Conservation (phyloP, 1,140 invertebrate genomes). For the Drosophila sulfurigaster region DNA sequence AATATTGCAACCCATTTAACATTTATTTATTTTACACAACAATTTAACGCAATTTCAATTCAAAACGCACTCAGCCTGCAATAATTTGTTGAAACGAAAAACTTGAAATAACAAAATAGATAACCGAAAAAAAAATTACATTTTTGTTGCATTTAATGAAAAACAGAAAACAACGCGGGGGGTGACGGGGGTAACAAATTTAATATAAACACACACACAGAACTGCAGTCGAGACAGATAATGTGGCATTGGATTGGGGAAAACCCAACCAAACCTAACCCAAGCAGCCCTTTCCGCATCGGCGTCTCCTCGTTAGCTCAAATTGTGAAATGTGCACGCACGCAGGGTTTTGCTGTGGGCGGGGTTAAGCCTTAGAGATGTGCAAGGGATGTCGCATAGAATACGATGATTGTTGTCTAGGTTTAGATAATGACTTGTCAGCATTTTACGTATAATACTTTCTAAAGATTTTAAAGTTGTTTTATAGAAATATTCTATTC, state of each 20-base stretch:
- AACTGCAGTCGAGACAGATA: constrained; percentile 48
- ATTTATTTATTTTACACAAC: constrained; percentile 26
- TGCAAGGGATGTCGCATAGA: neutral
- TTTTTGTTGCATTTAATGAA: constrained; percentile 78
- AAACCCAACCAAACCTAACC: neutral
- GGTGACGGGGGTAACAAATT: constrained; percentile 46
- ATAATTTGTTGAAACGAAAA: constrained; percentile 53
- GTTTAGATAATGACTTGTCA: neutral
- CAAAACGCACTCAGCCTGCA: constrained; percentile 54
- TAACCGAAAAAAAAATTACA: constrained; percentile 33
- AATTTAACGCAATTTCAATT: constrained; percentile 50
- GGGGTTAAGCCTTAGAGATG: constrained; percentile 24
- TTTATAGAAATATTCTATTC: no score
- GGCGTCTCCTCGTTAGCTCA: constrained; percentile 73
- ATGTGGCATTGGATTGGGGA: neutral
- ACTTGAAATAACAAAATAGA: constrained; percentile 40
- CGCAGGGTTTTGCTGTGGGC: constrained; percentile 21
- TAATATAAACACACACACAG: constrained; percentile 65
- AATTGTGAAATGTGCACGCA: constrained; percentile 80
- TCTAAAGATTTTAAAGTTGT: no score
- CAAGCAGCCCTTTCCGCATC: neutral
- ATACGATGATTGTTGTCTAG: neutral
- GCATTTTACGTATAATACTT: no score
- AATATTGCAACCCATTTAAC: constrained; percentile 41
- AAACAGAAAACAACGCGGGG: constrained; percentile 41